Evolutionary conservation across 1,140 invertebrate species (phyloP).

Genomic region (Trinorchestia longiramus): DNA sequence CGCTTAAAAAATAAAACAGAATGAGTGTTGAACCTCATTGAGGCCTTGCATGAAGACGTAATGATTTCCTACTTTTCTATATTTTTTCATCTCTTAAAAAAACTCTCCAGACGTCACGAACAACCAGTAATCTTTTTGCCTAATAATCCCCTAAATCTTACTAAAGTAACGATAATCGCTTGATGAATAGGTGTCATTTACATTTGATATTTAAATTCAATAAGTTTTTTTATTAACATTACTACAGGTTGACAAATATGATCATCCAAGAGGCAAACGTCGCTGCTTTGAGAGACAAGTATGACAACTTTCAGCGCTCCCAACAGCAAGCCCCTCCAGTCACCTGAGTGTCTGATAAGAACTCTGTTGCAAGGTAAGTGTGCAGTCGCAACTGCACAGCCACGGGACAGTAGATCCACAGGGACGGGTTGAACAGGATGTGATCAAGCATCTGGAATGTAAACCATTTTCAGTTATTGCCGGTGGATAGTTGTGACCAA

Average conservation of each 20-base stretch:
- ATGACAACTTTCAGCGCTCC: neutral
- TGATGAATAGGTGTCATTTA: no score
- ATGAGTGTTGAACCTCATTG: no score
- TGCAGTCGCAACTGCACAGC: conserved; percentile 96
- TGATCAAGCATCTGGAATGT: conserved; percentile 96
- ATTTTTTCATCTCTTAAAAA: no score
- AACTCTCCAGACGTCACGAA: no score
- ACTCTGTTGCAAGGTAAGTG: conserved; percentile 97
- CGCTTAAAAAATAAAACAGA: no score
- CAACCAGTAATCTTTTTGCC: no score
- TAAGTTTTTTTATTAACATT: no score
- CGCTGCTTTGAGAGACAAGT: neutral
- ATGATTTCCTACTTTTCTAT: no score
- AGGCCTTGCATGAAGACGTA: no score
- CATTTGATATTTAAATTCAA: no score
- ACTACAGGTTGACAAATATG: neutral
- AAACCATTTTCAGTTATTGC: neutral
- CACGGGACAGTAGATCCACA: conserved; percentile 98
- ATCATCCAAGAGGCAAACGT: neutral
- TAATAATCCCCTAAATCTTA: no score
- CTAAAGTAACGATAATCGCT: no score
- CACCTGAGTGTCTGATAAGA: conserved; percentile 91
- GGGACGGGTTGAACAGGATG: conserved; percentile 97
- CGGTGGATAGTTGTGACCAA: neutral
- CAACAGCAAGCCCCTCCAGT: neutral